Percentiles rank a stretch among this genome's conserved stretches.
Conservation (phyloP, 2,113 vertebrate genomes). For the Dicaeum eximium region DNA sequence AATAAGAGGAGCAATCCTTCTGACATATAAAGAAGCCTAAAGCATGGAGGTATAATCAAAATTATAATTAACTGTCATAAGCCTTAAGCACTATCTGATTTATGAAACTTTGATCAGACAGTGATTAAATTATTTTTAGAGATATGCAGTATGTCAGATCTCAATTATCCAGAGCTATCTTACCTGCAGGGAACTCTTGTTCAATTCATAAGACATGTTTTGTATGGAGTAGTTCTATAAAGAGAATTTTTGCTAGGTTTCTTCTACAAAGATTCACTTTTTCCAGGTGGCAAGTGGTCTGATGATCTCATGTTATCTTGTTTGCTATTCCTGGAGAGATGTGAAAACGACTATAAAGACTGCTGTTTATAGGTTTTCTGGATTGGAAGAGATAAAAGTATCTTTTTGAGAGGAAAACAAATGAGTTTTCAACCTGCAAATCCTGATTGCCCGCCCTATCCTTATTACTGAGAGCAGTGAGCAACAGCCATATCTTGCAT, state of each 20-base stretch:
- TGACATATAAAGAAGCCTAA: conserved; percentile 33
- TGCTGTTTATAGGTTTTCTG: neutral
- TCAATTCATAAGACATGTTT: neutral
- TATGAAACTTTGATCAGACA: conserved; percentile 49
- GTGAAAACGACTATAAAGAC: neutral
- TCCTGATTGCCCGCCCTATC: neutral
- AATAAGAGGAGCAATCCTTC: conserved; percentile 4
- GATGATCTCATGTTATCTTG: neutral
- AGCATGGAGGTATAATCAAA: conserved; percentile 49
- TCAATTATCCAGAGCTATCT: conserved; percentile 4
- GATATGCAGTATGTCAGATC: conserved; percentile 13
- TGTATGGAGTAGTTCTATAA: neutral
- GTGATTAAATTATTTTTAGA: conserved; percentile 40
- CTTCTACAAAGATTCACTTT: conserved; percentile 8
- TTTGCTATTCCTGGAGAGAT: neutral
- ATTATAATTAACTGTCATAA: conserved; percentile 56
- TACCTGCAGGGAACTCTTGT: conserved; percentile 6
- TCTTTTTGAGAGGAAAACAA: neutral
- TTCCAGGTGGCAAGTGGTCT: neutral
- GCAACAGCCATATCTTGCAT: fast-evolving
- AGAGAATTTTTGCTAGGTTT: neutral
- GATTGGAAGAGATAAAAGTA: neutral
- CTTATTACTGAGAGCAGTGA: neutral
- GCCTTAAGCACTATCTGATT: conserved; percentile 25
- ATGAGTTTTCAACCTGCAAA: neutral